A percentile compares a stretch with the other conserved stretches of the same genome.
Conservation (phyloP, 30 jellyfish, hydroid and myxozoan genomes). For the Chrysaora quinquecirrha region DNA sequence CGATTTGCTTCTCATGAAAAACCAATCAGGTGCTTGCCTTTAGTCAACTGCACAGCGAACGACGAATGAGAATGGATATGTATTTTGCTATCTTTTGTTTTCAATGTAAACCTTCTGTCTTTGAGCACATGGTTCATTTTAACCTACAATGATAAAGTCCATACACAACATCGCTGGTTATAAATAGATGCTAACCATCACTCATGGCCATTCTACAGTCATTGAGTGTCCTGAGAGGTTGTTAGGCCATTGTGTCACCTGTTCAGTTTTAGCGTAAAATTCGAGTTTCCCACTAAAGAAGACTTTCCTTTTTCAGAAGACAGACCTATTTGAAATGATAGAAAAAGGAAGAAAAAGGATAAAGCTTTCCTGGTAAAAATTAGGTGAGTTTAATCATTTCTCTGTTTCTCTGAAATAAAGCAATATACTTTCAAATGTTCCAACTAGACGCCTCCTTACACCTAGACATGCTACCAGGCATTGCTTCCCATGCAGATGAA, state of each 20-base stretch:
- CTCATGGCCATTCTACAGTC: not conserved
- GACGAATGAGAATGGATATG: conserved; percentile 30
- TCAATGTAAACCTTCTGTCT: conserved; percentile 70
- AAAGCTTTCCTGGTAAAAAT: too few species aligned
- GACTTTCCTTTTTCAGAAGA: too few species aligned
- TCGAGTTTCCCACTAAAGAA: too few species aligned
- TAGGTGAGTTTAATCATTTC: too few species aligned
- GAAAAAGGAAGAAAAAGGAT: too few species aligned
- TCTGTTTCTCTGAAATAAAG: too few species aligned
- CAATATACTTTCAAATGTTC: too few species aligned
- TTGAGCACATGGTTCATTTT: conserved; percentile 58
- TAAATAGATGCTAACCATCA: conserved; percentile 31
- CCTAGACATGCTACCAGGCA: too few species aligned
- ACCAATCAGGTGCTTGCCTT: conserved; percentile 74
- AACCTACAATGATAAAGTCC: conserved; percentile 53
- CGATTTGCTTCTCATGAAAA: conserved; percentile 54
- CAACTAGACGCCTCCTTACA: too few species aligned
- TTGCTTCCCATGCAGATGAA: too few species aligned
- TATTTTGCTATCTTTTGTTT: conserved; percentile 57
- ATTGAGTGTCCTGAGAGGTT: not conserved
- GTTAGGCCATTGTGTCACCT: not conserved
- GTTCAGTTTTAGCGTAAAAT: too few species aligned
- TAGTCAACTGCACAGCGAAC: conserved; percentile 45
- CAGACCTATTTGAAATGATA: too few species aligned
- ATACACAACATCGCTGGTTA: conserved; percentile 33